Base-by-base conservation (phyloP, 2,113 vertebrate genomes). In the Glareola pratincola region DNA sequence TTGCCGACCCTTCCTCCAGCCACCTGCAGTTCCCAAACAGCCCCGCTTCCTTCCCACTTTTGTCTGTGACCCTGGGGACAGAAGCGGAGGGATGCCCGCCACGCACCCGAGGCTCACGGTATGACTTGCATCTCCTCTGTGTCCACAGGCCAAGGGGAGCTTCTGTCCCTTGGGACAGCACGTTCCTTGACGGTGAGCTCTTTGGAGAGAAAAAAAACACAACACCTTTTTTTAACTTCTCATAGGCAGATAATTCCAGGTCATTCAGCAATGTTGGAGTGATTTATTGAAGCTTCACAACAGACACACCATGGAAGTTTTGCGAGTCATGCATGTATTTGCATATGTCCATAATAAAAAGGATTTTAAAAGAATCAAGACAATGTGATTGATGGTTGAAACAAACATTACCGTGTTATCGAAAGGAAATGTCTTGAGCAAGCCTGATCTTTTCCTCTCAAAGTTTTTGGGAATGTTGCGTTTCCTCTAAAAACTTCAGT, bases 11-110 rank as follows among this genome's bases (percentile, higher is more conserved):
- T 75, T 48, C 34, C 43, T 75, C 34, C 88, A 87, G 20, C 39
- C 50, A 59, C 64, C n/a, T 4, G 6, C 1, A 0, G 22, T 14
- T 9, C 71, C 32, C 34, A 17, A 23, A 29, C 0, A 0, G 30
- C 27, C 13, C 63, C 0, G 0, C 3, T 74, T 51, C 62, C 50
- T 69, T 64, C 89, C 30, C 43, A 10, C 8, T n/a, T 68, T 41
- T 57, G 32, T 84, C 53, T 34, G 76, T 5, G 14, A 72, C 22
- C 6, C 9, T 0, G 1, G 8, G 21, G 9, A 24, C 21, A 21
- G 67, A 36, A 78, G 60, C 11, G 1, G 29, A 26, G 41, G 21
- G 59, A 21, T 19, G 20, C 9, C 16, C n/a, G 39, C 24, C 39
- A 8, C 5, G 0, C 10, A 48, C 50, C 53, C 47, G 6, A 12